Conservation (phyloP, 1,140 invertebrate genomes). For the Limonius californicus region DNA sequence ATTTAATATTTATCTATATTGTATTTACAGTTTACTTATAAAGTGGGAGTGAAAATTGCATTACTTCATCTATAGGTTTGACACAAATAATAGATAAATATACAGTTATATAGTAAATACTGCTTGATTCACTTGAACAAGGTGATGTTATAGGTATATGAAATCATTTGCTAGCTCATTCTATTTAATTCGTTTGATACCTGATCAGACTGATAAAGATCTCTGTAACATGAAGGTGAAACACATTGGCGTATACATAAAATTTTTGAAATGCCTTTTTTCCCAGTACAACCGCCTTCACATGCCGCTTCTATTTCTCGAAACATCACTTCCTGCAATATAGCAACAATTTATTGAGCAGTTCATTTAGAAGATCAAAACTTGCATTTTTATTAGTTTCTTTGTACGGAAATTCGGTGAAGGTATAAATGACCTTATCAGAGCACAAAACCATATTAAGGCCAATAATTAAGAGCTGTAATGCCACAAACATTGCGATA, state of each 20-base stretch:
- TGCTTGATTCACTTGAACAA: too few relatives aligned
- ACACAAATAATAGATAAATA: too few relatives aligned
- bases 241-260: constrained; percentile 76
- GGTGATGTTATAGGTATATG: too few relatives aligned
- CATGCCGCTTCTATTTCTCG: constrained; percentile 74
- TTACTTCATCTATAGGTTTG: too few relatives aligned
- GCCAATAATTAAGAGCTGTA: not conserved
- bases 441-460: not conserved
- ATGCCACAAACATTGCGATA: not conserved
- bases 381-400: constrained; percentile 75
- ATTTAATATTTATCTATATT: too few relatives aligned
- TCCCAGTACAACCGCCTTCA: constrained; percentile 64
- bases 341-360: not conserved
- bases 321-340: constrained; percentile 66
- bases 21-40: too few relatives aligned
- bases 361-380: too few relatives aligned
- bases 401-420: constrained; percentile 80
- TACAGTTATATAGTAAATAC: too few relatives aligned
- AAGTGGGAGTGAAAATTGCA: too few relatives aligned
- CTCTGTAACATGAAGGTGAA: constrained; percentile 74
- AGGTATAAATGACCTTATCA: constrained; percentile 58
- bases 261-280: constrained; percentile 58
- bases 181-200: too few relatives aligned
- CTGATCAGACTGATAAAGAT: constrained; percentile 72
- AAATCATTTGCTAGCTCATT: too few relatives aligned